phyloP scores from a whole-genome alignment of 2,797 vertebrate species.

The Pteronotus mesoamericanus region DNA sequence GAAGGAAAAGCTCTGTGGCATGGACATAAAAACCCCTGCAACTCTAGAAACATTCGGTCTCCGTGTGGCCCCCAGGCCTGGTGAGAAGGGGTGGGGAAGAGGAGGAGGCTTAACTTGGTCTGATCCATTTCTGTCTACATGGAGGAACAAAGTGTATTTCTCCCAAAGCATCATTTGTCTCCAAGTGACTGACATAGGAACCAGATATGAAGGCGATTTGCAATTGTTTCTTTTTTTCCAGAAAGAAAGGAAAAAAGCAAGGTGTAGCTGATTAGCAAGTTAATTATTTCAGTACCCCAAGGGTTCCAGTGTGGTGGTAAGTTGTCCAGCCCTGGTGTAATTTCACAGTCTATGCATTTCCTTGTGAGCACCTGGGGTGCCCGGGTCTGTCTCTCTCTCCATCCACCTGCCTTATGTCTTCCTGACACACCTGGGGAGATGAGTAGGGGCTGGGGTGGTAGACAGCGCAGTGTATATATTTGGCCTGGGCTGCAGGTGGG shows the following conservation, averaged over 20 bases:
- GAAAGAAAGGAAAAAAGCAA: slow-evolving; percentile 73
- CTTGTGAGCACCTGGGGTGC: slow-evolving; percentile 70
- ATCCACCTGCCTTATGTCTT: slow-evolving; percentile 59
- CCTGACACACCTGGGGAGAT: slow-evolving; percentile 49
- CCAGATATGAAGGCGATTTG: slow-evolving; percentile 53
- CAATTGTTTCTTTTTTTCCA: slow-evolving; percentile 59
- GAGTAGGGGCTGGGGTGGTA: neutral
- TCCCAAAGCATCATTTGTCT: slow-evolving; percentile 49
- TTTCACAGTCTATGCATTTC: slow-evolving; percentile 83
- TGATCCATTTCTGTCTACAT: neutral
- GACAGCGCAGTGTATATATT: neutral
- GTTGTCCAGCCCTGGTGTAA: slow-evolving; percentile 78
- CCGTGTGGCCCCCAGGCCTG: neutral
- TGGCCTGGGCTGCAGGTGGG: neutral
- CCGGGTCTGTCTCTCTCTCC: slow-evolving; percentile 60
- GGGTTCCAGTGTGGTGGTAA: slow-evolving; percentile 79
- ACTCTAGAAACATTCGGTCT: slow-evolving; percentile 10
- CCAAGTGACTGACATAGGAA: slow-evolving; percentile 56
- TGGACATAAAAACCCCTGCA: neutral
- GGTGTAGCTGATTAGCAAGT: slow-evolving; percentile 83
- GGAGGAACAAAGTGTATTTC: slow-evolving; percentile 37
- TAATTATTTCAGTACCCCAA: slow-evolving; percentile 83
- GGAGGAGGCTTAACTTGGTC: neutral
- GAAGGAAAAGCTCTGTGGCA: slow-evolving; percentile 26
- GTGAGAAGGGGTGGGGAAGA: neutral